phyloP scores from a whole-genome alignment of 1,140 invertebrate species.

The Mycetomoellerius zeteki region DNA sequence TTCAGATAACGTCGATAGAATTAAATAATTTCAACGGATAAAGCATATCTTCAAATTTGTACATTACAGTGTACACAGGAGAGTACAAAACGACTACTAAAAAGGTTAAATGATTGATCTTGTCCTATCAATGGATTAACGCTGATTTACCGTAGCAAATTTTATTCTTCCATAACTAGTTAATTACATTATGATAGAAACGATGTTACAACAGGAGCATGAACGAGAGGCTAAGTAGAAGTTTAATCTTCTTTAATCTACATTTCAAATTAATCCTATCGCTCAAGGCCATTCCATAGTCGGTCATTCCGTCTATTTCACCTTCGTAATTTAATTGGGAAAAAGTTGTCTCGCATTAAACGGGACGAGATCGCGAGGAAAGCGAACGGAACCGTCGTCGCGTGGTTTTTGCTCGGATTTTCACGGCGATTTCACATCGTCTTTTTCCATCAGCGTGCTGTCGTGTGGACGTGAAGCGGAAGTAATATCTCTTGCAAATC shows the following conservation, averaged over 20 bases:
- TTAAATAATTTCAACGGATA: too few relatives aligned
- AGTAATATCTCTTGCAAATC: constrained; percentile 40
- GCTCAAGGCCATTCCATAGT: constrained; percentile 11
- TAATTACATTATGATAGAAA: constrained; percentile 9
- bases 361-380: constrained; percentile 7
- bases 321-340: constrained; percentile 60
- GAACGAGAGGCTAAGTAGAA: constrained; percentile 1
- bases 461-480: constrained; percentile 41
- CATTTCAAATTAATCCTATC: background rate
- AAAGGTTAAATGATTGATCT: constrained; percentile 8
- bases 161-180: background rate
- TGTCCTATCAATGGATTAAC: background rate
- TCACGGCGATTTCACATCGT: constrained; percentile 38
- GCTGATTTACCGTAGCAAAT: background rate
- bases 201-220: background rate
- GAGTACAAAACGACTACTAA: too few relatives aligned
- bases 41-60: too few relatives aligned
- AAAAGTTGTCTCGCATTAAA: constrained; percentile 49
- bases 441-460: background rate
- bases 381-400: constrained; percentile 42
- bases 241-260: constrained; percentile 9
- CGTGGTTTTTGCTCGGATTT: constrained; percentile 43
- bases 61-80: too few relatives aligned
- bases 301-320: background rate
- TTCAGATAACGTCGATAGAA: too few relatives aligned